Conservation (phyloP, 2,888 invertebrate genomes). For the Macrosiphum euphorbiae region DNA sequence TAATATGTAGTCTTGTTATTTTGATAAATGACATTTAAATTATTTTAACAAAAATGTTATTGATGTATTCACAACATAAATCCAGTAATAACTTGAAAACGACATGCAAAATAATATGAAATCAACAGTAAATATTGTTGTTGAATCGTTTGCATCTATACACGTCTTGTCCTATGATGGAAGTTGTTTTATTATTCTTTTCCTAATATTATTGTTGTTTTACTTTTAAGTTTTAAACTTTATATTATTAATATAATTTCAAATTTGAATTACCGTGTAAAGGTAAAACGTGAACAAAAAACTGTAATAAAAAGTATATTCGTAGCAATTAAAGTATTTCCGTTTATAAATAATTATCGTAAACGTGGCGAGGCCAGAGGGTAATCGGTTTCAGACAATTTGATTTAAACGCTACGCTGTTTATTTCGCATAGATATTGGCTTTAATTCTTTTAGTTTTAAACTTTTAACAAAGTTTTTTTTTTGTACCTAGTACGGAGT, state of each 20-base stretch:
- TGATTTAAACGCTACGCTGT: neutral
- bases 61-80: neutral
- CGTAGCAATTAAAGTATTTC: conserved; percentile 14
- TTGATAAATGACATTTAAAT: neutral
- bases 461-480: conserved; percentile 37
- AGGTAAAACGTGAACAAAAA: neutral
- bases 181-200: neutral
- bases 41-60: neutral
- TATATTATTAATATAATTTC: neutral
- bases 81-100: neutral
- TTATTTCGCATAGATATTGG: neutral
- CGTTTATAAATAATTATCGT: conserved; percentile 24
- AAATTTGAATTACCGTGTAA: neutral
- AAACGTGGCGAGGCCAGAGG: neutral
- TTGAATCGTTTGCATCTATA: neutral
- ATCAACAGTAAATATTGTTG: neutral
- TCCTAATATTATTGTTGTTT: neutral
- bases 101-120: neutral
- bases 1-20: neutral
- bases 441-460: conserved; percentile 26
- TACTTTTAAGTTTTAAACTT: neutral
- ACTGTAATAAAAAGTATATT: neutral
- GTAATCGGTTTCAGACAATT: neutral
- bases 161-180: neutral
- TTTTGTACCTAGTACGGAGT: conserved; percentile 40